Percentiles rank a stretch among this genome's conserved stretches.
Evolutionary conservation across 2,113 vertebrate species (phyloP).

Genomic region (Agapornis roseicollis): DNA sequence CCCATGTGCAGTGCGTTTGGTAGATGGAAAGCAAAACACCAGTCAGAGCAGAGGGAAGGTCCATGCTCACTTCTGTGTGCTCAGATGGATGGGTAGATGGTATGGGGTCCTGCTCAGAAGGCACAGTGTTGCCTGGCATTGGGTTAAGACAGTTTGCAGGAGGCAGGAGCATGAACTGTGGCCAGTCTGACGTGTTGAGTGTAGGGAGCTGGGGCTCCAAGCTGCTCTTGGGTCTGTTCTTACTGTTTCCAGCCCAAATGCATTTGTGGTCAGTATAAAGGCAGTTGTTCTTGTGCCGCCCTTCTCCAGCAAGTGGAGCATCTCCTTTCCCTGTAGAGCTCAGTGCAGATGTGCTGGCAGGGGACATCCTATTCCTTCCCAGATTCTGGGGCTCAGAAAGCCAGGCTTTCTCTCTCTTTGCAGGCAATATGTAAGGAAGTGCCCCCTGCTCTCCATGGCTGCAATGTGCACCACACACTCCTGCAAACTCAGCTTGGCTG

Average conservation of each 20-base stretch:
- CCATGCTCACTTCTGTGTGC: accelerated
- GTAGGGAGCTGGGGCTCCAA: accelerated
- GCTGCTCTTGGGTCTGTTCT: background rate
- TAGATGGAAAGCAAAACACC: background rate
- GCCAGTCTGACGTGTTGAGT: background rate
- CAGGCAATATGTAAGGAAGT: background rate
- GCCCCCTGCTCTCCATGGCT: background rate
- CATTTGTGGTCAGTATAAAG: background rate
- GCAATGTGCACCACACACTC: background rate
- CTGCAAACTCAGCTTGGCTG: background rate
- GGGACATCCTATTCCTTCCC: background rate
- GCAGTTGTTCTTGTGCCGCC: background rate
- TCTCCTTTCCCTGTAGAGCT: background rate
- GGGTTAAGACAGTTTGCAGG: background rate
- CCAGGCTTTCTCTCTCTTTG: background rate
- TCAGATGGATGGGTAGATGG: background rate
- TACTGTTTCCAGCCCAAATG: background rate
- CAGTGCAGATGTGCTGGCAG: background rate
- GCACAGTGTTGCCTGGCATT: background rate
- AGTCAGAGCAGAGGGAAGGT: background rate
- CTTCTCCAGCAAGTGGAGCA: background rate
- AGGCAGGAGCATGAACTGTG: background rate
- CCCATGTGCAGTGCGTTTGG: background rate
- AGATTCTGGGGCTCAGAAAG: background rate
- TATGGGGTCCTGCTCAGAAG: background rate